Evolutionary conservation across 2,113 vertebrate genomes (phyloP), one percentile per base, ranked within the genome.

Genomic region (Shinisaurus crocodilurus): DNA sequence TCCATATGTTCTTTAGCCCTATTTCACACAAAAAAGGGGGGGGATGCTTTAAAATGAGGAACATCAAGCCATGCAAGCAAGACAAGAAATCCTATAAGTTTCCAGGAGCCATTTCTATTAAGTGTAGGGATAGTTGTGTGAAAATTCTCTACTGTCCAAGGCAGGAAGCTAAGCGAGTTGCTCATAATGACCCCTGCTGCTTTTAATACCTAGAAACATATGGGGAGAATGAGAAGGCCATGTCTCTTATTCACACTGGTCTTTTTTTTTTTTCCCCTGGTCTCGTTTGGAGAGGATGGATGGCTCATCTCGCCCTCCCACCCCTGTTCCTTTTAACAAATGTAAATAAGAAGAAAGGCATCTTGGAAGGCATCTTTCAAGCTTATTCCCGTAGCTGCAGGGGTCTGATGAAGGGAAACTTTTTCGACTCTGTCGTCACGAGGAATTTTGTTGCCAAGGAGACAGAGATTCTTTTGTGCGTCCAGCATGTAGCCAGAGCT

Each of bases 321-420:
- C 81, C 74, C 74, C 15, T 23, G n/a, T 91, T 90, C 82, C 50
- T 88, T 48, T 60, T 77, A 63, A 95, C 88, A 93, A 95, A 97
- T 97, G 96, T 95, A 97, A 97, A 96, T 96, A 91, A 93, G 91
- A 91, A 92, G 90, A 90, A 74, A 89, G 86, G 95, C 94, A 45
- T 91, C 95, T 95, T 92, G 95, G 96, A 95, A 32, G 65, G 95
- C 96, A 91, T 85, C 95, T 95, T 96, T 94, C 96, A 94, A 97
- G 96, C 96, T 96, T 90, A 94, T 97, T 97, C 96, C 94, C 91
- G 92, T 96, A 96, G 86, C 96, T 86, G 8, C 90, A 94, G 97
- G 97, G 96, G 97, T 97, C 65, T 97, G 97, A 97, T 97, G 97
- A 96, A 96, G 96, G 95, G 96, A 96, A 96, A 96, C 93, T 97